Conservation (phyloP, 2,113 vertebrate genomes). For the Stercorarius parasiticus region DNA sequence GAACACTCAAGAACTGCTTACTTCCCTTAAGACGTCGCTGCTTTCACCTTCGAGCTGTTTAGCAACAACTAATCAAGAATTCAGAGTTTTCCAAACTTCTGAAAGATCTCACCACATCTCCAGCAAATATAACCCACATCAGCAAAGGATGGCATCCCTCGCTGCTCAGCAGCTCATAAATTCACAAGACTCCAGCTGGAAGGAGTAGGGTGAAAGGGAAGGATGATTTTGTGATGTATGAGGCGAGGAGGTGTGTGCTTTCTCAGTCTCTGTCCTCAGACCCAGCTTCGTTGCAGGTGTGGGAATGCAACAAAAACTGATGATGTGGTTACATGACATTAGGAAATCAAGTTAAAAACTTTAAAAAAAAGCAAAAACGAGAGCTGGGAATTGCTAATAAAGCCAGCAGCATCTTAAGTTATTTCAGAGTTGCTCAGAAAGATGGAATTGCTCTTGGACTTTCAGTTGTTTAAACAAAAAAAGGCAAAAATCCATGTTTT, state of each 20-base stretch:
- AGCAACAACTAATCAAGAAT: not conserved
- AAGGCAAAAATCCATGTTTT: not conserved
- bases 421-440: not conserved
- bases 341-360: not conserved
- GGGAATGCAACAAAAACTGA: not conserved
- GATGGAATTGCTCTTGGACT: not conserved
- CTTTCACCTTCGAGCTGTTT: not conserved
- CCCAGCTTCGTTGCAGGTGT: not conserved
- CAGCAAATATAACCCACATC: not conserved
- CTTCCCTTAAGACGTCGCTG: not conserved
- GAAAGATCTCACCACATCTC: not conserved
- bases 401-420: not conserved
- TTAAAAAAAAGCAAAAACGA: not conserved
- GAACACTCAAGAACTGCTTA: not conserved
- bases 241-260: not conserved
- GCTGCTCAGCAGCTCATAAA: not conserved
- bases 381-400: not conserved
- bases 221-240: not conserved
- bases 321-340: not conserved
- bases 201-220: not conserved
- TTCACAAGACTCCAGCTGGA: not conserved
- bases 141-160: not conserved
- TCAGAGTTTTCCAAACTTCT: not conserved
- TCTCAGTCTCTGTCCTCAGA: fast-evolving
- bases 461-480: not conserved